Percentiles rank a stretch among this genome's conserved stretches.
Conservation (phyloP, 2,888 invertebrate species). For the Eurois occulta region DNA sequence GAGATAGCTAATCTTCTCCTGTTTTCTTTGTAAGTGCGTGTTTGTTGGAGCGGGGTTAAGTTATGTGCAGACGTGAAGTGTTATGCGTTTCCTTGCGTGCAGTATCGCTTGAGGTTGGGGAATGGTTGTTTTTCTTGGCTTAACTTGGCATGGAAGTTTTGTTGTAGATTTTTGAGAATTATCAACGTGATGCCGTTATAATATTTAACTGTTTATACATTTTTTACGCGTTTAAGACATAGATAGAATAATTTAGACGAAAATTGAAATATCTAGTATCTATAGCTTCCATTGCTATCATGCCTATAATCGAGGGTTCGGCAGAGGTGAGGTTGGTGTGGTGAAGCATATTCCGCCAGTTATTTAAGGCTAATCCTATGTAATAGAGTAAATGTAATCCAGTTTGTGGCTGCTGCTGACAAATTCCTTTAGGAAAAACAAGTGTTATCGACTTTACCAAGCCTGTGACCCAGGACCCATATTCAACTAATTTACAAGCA, state of each 20-base stretch:
- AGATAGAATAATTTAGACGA: neutral
- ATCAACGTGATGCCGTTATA: neutral
- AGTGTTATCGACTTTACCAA: too few relatives aligned
- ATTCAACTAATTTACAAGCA: neutral
- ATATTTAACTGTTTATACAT: too few relatives aligned
- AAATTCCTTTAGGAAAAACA: too few relatives aligned
- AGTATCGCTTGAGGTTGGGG: neutral
- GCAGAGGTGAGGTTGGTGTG: neutral
- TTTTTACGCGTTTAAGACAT: neutral
- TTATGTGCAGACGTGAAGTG: constrained; percentile 24
- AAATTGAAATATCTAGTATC: neutral
- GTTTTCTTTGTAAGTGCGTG: constrained; percentile 46
- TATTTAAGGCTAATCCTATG: neutral
- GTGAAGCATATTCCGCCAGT: neutral
- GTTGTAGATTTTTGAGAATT: neutral
- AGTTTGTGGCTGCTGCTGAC: too few relatives aligned
- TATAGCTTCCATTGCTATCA: too few relatives aligned
- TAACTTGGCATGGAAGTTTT: neutral
- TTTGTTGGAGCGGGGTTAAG: constrained; percentile 30
- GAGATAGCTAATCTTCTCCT: constrained; percentile 55
- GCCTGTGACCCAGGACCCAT: too few relatives aligned
- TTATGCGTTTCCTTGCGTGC: constrained; percentile 20
- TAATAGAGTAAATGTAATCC: too few relatives aligned
- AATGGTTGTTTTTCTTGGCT: neutral
- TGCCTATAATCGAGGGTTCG: neutral